Evolutionary conservation across 2,888 invertebrate species (phyloP), one percentile per base, ranked within the genome.

Genomic region (Chloroclystis v-ata): DNA sequence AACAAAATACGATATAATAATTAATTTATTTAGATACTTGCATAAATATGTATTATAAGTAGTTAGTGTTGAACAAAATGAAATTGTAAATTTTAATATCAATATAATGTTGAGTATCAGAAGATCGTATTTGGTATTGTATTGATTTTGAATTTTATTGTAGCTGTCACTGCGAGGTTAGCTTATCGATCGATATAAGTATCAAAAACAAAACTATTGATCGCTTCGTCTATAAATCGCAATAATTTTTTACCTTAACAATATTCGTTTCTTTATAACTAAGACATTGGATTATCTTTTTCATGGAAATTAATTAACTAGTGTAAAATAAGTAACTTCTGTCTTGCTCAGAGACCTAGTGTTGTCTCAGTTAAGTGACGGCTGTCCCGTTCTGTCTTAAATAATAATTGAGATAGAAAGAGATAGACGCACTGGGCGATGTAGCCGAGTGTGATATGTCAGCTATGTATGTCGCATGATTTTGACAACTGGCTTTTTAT

Each of bases 1-100:
- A 56, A 54, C 57, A 59, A 59, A 57, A n/a, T n/a, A 52, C 49
- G 52, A 44, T 37, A 55, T 57, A 54, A 54, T 53, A 37, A 58
- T 52, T 60, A 60, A 61, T 59, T 60, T 61, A 81, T 83, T 82
- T 75, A 82, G 75, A 78, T 67, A 72, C 69, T 69, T 79, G 80
- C 82, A 82, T 80, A 78, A 75, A 69, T 67, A 75, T 82, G 80
- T 83, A 83, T 75, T 54, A 74, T 84, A 83, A 79, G 82, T 85
- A 85, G 85, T 80, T 85, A 84, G 84, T 69, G 67, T 81, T 77
- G 71, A 77, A 79, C 69, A 65, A 69, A 70, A 66, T 67, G 56
- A 57, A 54, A 58, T 66, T 63, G 65, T 65, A 65, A 67, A 58
- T 63, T 43, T 58, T 51, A 55, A 57, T 55, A 61, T 54, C 58